These are phyloP conservation scores for Nomada lathburiana DNA, from an alignment of 2,888 invertebrate genomes.

Conservation along the genomic window DNA sequence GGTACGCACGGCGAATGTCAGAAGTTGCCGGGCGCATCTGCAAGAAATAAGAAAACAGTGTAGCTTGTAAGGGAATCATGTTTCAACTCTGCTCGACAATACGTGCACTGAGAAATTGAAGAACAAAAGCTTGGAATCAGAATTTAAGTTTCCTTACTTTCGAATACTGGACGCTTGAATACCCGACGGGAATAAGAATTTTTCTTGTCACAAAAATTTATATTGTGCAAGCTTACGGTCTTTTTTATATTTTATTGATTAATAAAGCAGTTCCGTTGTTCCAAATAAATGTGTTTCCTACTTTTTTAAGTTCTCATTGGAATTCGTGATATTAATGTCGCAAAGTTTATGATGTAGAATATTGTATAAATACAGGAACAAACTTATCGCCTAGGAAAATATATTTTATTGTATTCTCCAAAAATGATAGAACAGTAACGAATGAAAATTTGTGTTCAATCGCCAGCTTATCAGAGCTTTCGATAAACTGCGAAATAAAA, in stretches of 20 bases:
- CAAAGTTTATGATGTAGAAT: neutral
- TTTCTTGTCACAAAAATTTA: neutral
- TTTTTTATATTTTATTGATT: too few relatives aligned
- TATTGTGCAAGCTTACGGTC: neutral
- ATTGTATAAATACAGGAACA: neutral
- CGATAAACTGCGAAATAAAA: neutral
- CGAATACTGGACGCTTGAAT: neutral
- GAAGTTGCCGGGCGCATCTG: neutral
- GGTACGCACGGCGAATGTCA: neutral
- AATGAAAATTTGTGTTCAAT: conserved; percentile 15
- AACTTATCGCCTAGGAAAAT: neutral
- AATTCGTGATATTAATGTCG: too few relatives aligned
- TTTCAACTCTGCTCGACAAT: neutral
- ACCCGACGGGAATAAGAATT: neutral
- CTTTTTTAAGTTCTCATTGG: too few relatives aligned
- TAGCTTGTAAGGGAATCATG: neutral
- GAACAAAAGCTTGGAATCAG: neutral
- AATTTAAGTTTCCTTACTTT: neutral
- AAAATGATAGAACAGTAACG: neutral
- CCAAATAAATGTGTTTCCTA: too few relatives aligned
- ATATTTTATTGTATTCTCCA: neutral
- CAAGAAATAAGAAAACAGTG: neutral
- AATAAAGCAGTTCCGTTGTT: too few relatives aligned
- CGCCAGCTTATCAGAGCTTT: conserved; percentile 37
- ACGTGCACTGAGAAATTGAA: neutral